Conservation (phyloP, 2,113 vertebrate species). For the Sminthopsis crassicaudata region DNA sequence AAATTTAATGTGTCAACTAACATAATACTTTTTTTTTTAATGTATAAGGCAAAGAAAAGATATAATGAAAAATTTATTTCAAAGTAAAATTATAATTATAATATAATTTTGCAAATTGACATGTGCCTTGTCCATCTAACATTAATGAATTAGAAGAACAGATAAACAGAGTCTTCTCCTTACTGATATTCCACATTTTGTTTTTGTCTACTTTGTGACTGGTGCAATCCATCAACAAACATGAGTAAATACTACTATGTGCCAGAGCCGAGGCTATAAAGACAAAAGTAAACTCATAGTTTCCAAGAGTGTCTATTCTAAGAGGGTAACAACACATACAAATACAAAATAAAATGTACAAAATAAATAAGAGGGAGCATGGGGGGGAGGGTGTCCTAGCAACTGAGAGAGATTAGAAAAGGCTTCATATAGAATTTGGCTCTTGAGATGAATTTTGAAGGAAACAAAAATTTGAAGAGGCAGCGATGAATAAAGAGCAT, state of each 20-base stretch:
- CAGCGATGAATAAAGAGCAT: neutral
- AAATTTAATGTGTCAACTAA: neutral
- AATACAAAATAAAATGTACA: neutral
- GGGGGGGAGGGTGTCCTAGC: neutral
- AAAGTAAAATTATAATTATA: neutral
- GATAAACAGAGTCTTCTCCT: neutral
- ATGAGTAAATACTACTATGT: neutral
- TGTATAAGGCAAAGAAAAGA: neutral
- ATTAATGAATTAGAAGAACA: neutral
- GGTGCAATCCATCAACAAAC: neutral
- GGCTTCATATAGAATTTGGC: neutral
- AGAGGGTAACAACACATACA: neutral
- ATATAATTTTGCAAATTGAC: neutral
- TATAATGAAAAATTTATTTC: neutral
- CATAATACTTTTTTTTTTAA: neutral
- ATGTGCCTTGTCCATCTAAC: neutral
- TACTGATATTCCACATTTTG: neutral
- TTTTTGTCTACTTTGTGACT: neutral
- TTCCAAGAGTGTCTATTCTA: neutral
- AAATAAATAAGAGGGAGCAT: neutral
- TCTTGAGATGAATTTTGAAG: neutral
- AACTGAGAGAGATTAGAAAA: neutral
- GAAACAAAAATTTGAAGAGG: neutral
- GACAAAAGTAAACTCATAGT: neutral
- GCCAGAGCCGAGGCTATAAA: neutral